These are phyloP conservation scores for Peromyscus eremicus DNA, from an alignment of 2,797 vertebrate genomes.

Conservation along the genomic window DNA sequence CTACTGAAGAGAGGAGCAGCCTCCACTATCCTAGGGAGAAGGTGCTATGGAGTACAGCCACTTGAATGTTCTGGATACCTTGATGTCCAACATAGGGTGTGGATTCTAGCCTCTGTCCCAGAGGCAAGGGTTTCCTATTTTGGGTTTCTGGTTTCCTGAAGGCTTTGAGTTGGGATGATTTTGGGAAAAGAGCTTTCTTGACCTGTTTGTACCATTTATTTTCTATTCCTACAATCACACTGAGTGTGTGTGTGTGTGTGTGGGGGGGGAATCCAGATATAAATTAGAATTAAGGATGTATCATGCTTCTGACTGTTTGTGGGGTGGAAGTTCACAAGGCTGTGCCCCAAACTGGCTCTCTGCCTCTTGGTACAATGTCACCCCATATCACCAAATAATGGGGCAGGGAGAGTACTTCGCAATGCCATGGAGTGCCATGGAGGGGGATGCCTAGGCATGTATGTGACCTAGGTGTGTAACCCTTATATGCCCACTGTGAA, in stretches of 20 bases:
- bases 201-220: background rate
- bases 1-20: background rate
- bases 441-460: accelerated
- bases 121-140: accelerated
- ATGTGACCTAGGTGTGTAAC: too few relatives aligned
- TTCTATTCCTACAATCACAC: background rate
- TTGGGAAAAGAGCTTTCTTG: background rate
- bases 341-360: background rate
- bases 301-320: background rate
- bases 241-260: too few relatives aligned
- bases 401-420: accelerated
- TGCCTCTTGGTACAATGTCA: background rate
- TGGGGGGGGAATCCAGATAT: too few relatives aligned
- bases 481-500: background rate
- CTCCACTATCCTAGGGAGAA: background rate
- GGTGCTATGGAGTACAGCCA: background rate
- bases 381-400: background rate
- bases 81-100: accelerated
- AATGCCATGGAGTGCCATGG: accelerated
- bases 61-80: background rate
- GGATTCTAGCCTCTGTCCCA: too few relatives aligned
- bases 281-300: background rate
- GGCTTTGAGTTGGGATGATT: background rate
- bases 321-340: too few relatives aligned
- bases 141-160: background rate